Percentiles rank a stretch among this genome's conserved stretches.
phyloP scores from a whole-genome alignment of 1,140 invertebrate genomes.

The Scaptomyza hsui region DNA sequence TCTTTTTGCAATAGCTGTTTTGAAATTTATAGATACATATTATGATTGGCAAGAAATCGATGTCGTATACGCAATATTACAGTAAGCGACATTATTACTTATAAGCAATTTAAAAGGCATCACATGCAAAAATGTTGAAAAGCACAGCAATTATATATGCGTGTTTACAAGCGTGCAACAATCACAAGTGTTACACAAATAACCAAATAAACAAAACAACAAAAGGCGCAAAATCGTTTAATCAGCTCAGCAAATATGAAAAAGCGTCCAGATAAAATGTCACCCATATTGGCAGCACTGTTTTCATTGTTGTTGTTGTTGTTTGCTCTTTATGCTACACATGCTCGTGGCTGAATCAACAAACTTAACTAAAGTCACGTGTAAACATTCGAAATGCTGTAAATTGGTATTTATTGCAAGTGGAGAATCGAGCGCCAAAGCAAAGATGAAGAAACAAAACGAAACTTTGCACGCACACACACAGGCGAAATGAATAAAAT shows the following conservation, averaged over 20 bases:
- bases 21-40: background rate
- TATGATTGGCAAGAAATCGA: conserved; percentile 2
- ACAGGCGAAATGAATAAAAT: conserved; percentile 43
- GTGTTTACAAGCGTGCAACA: conserved; percentile 19
- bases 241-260: conserved; percentile 47
- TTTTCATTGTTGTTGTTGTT: conserved; percentile 3
- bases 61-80: conserved; percentile 25
- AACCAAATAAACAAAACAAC: conserved; percentile 21
- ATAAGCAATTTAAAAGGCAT: conserved; percentile 8
- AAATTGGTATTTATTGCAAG: conserved; percentile 76
- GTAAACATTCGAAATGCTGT: conserved; percentile 66
- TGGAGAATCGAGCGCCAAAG: conserved; percentile 21
- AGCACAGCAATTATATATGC: conserved; percentile 21
- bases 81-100: background rate
- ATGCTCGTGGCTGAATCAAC: conserved; percentile 36
- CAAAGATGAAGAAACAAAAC: conserved; percentile 32
- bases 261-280: conserved; percentile 35
- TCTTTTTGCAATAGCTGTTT: too few relatives aligned
- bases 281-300: conserved; percentile 1
- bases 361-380: conserved; percentile 70
- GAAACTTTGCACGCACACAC: conserved; percentile 35
- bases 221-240: conserved; percentile 40
- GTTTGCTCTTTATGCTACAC: conserved; percentile 14
- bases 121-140: conserved; percentile 21
- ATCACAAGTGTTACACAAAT: conserved; percentile 24